Conservation (phyloP, 2,888 invertebrate genomes). For the Diachrysia chrysitis region DNA sequence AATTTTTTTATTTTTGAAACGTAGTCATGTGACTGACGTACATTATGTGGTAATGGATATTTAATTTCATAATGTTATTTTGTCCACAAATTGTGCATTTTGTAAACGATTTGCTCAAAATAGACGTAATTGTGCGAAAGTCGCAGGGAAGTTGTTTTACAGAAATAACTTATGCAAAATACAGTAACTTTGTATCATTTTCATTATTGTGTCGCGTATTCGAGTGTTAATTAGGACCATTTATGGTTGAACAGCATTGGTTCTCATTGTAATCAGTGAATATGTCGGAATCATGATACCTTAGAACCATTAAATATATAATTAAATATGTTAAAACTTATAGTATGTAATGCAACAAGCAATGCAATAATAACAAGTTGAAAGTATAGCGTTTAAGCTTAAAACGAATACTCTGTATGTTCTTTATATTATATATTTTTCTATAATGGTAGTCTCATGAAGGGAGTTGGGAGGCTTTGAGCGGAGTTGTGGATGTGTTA, state of each 20-base stretch:
- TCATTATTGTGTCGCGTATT: conserved; percentile 41
- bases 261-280: background rate
- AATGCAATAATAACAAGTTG: conserved; percentile 68
- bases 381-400: conserved; percentile 49
- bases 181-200: conserved; percentile 36
- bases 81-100: conserved; percentile 41
- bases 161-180: conserved; percentile 19
- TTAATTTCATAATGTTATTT: conserved; percentile 36
- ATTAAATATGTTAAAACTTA: conserved; percentile 18
- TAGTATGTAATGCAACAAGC: conserved; percentile 66
- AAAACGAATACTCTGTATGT: conserved; percentile 57
- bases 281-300: background rate
- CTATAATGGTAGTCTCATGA: conserved; percentile 52
- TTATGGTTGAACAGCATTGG: conserved; percentile 11
- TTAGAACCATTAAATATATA: conserved; percentile 9
- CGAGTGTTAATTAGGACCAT: conserved; percentile 29
- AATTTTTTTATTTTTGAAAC: background rate
- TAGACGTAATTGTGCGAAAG: conserved; percentile 36
- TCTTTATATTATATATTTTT: conserved; percentile 53
- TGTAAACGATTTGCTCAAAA: conserved; percentile 48
- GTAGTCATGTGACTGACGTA: background rate
- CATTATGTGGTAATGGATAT: conserved; percentile 15
- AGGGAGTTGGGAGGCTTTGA: conserved; percentile 49
- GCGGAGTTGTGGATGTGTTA: conserved; percentile 47
- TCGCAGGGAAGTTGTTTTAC: conserved; percentile 10